A percentile compares a stretch with the other conserved stretches of the same genome.
These are phyloP conservation scores for Malurus cyaneus DNA, from an alignment of 2,113 vertebrate species.

Conservation along the genomic window DNA sequence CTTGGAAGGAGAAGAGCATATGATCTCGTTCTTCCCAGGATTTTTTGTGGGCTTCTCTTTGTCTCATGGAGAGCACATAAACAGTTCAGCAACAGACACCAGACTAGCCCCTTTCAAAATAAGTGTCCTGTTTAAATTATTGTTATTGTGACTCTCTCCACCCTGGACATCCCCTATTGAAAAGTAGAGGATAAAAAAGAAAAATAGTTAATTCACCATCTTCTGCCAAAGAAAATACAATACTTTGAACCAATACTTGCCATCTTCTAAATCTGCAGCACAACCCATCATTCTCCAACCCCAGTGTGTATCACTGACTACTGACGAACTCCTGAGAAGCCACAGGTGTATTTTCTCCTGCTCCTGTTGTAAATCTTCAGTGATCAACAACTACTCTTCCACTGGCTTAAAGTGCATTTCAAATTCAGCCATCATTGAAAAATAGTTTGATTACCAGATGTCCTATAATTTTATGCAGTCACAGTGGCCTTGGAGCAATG, in stretches of 20 bases:
- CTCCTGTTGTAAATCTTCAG: not conserved
- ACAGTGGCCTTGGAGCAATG: not conserved
- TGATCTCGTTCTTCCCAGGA: not conserved
- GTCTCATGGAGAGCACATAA: not conserved
- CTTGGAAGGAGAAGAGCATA: not conserved
- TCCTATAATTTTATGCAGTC: not conserved
- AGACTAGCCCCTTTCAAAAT: not conserved
- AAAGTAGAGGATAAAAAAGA: not conserved
- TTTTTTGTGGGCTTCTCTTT: not conserved
- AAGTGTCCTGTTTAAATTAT: not conserved
- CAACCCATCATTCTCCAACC: not conserved
- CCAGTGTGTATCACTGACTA: not conserved
- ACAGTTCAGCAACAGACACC: not conserved
- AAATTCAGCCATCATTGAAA: not conserved
- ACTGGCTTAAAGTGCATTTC: not conserved
- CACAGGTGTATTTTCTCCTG: not conserved
- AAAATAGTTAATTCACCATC: not conserved
- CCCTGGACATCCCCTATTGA: not conserved
- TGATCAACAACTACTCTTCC: not conserved
- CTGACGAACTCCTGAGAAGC: not conserved
- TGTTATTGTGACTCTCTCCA: not conserved
- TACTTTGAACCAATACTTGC: not conserved
- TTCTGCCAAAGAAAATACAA: not conserved
- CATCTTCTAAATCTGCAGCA: not conserved
- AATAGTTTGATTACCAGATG: not conserved